These are phyloP conservation scores for Intellagama lesueurii DNA, from an alignment of 2,797 vertebrate species.

Conservation along the genomic window DNA sequence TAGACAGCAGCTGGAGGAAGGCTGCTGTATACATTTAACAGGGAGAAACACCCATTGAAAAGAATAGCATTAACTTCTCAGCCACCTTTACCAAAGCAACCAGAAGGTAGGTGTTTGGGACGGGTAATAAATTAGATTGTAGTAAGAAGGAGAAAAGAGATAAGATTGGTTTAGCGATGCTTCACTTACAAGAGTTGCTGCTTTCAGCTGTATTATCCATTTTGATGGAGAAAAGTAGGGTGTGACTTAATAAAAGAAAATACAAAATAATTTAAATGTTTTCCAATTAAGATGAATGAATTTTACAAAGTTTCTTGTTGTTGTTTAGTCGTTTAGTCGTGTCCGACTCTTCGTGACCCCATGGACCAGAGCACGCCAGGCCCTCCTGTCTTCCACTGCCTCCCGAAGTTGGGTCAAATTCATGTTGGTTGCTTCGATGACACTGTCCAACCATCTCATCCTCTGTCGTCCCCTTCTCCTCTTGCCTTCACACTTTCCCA, in stretches of 20 bases:
- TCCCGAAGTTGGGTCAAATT: no score
- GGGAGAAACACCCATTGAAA: background rate
- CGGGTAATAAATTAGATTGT: background rate
- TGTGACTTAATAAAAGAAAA: background rate
- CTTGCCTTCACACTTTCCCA: no score
- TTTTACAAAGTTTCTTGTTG: background rate
- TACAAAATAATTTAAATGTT: conserved; percentile 21
- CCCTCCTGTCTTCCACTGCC: no score
- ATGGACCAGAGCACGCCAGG: no score
- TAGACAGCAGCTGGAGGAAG: background rate
- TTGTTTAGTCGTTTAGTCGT: no score
- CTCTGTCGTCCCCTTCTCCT: no score
- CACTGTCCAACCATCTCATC: no score
- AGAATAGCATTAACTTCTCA: background rate
- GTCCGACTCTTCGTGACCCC: no score
- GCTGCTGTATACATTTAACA: background rate
- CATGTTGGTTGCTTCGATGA: no score
- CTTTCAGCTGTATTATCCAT: background rate
- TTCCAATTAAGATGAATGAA: conserved; percentile 45
- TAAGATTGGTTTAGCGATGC: background rate
- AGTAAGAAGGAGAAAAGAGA: background rate
- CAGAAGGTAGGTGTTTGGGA: background rate
- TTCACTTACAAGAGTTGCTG: background rate
- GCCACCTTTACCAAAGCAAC: background rate
- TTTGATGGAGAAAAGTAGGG: background rate